Percentiles rank a stretch among this genome's conserved stretches.
These are phyloP conservation scores for Drepana arcuata DNA, from an alignment of 1,140 invertebrate genomes.

Conservation along the genomic window DNA sequence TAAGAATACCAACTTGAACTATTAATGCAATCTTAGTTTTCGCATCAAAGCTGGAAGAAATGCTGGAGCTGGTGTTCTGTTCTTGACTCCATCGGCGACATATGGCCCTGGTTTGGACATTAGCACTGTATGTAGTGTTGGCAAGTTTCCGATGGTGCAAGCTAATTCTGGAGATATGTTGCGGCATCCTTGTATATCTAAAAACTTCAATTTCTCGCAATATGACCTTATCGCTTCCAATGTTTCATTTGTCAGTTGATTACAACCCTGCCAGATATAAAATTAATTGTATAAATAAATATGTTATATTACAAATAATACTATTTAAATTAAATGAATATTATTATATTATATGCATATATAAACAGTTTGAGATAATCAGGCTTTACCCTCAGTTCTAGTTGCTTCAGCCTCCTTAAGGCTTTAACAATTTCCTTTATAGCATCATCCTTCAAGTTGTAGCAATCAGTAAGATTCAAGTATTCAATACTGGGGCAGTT, in stretches of 20 bases:
- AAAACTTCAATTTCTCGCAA: conserved; percentile 72
- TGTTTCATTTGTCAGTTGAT: conserved; percentile 76
- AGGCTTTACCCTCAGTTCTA: conserved; percentile 74
- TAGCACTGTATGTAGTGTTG: conserved; percentile 64
- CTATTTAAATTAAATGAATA: no score
- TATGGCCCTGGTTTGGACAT: conserved; percentile 63
- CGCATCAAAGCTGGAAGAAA: conserved; percentile 49
- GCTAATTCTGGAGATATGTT: conserved; percentile 72
- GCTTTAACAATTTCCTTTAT: conserved; percentile 73
- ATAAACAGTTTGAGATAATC: not conserved
- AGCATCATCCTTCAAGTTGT: conserved; percentile 77
- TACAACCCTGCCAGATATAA: conserved; percentile 74
- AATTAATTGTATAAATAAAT: conserved; percentile 2
- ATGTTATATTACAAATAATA: no score
- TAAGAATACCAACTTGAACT: conserved; percentile 6
- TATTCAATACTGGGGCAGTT: conserved; percentile 80
- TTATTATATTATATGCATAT: no score
- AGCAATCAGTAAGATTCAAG: conserved; percentile 77
- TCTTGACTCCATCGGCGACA: conserved; percentile 51
- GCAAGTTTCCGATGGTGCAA: conserved; percentile 58
- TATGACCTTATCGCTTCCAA: conserved; percentile 73
- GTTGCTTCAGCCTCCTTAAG: conserved; percentile 73
- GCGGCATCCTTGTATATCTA: conserved; percentile 76
- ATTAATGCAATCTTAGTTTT: conserved; percentile 51
- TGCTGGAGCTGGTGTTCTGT: conserved; percentile 45